phyloP scores from a whole-genome alignment of 1,140 invertebrate genomes.

The Aphidius ervi region DNA sequence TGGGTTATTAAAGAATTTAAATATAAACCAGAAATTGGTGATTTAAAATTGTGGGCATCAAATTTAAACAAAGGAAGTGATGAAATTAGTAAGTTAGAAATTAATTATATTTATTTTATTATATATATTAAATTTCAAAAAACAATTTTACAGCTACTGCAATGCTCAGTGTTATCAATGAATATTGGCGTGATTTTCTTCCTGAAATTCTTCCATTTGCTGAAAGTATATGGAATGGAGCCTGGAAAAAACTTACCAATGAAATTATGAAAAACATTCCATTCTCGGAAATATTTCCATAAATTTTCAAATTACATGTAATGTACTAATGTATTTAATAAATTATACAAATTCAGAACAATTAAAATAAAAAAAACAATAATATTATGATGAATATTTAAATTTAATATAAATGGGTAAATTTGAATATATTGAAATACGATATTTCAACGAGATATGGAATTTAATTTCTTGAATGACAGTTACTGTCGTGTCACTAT shows the following conservation, averaged over 20 bases:
- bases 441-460: too few species aligned
- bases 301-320: not conserved
- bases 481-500: too few species aligned
- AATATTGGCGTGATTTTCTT: constrained; percentile 59
- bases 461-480: too few species aligned
- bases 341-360: too few species aligned
- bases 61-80: constrained; percentile 57
- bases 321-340: too few species aligned
- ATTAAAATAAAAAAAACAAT: too few species aligned
- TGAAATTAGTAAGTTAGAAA: constrained; percentile 54
- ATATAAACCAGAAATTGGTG: constrained; percentile 58
- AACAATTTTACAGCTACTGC: constrained; percentile 45
- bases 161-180: constrained; percentile 54
- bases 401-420: too few species aligned
- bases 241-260: constrained; percentile 35
- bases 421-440: too few species aligned
- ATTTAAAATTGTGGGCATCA: constrained; percentile 53
- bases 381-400: too few species aligned
- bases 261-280: constrained; percentile 45
- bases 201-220: constrained; percentile 53
- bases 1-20: constrained; percentile 59
- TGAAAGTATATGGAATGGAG: constrained; percentile 50
- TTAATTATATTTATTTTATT: constrained; percentile 19
- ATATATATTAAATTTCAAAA: constrained; percentile 27
- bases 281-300: constrained; percentile 45